Evolutionary conservation across 2,797 vertebrate genomes (phyloP), one percentile per base, ranked within the genome.

Genomic region (Cyclura pinguis): DNA sequence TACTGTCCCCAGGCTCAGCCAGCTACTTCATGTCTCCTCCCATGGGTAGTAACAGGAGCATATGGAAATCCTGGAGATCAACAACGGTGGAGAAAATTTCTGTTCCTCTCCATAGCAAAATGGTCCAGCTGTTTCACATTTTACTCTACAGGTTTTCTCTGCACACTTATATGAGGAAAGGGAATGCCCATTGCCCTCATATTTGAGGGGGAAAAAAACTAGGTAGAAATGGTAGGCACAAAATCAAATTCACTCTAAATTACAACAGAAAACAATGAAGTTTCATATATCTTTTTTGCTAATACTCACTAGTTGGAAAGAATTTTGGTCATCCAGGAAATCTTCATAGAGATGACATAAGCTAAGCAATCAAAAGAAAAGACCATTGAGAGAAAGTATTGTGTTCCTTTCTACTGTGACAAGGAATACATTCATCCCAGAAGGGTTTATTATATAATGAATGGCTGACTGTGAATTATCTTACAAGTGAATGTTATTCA

Each of bases 281-380:
- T 84, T 50, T 50, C 87, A 92, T 89, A 86, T 8, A 35, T 89
- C 93, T 55, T 32, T 62, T 92, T 95, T 91, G 91, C 94, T 93
- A 24, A 80, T 32, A 0, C 47, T 9, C 13, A 24, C 77, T 57
- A 18, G 8, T 85, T 90, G 92, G 52, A 94, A 95, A 95, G 95
- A 92, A 93, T 82, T 93, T 93, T 90, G 92, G 87, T 92, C 93
- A 84, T 42, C 47, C 27, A 87, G 80, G 86, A 78, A 82, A 91
- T 47, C 80, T 88, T 91, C 69, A 69, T 82, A 91, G 83, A 89
- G 42, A 88, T 88, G 84, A 89, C 84, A 85, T 86, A 76, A 85
- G 42, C 59, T 81, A 0, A 83, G 72, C 90, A 88, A 92, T 88
- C 86, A 95, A 94, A 95, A 88, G 80, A 87, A 69, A 55, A 32